Evolutionary conservation across 2,113 vertebrate species (phyloP).

Genomic region (Lepus timidus): DNA sequence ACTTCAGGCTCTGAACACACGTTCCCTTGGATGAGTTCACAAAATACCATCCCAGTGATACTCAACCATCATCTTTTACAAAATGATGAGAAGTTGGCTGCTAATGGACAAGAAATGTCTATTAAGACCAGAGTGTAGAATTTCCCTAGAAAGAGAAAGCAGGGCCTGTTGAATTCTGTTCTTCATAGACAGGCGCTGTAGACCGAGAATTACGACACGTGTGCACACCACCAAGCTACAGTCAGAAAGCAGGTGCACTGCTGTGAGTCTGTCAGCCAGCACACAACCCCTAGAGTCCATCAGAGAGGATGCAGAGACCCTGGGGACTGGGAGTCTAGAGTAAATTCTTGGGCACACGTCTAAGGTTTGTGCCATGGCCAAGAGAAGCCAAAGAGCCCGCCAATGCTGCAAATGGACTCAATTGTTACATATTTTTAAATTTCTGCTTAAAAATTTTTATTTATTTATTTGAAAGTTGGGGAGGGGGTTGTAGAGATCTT

Average conservation of each 20-base stretch:
- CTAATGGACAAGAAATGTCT: neutral
- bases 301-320: neutral
- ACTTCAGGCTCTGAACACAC: neutral
- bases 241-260: neutral
- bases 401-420: neutral
- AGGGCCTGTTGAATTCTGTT: neutral
- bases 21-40: slow-evolving; percentile 21
- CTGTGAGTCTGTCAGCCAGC: neutral
- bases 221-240: neutral
- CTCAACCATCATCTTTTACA: slow-evolving; percentile 29
- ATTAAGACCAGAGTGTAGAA: neutral
- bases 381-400: neutral
- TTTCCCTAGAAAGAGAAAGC: neutral
- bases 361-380: neutral
- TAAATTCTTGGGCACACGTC: slow-evolving; percentile 21
- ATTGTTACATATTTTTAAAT: neutral
- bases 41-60: neutral
- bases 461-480: too few species aligned
- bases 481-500: too few species aligned
- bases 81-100: slow-evolving; percentile 16
- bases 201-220: neutral
- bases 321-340: neutral
- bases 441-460: too few species aligned
- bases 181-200: neutral
- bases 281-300: neutral